Conservation (phyloP, 1,140 invertebrate species). For the Lerema accius region DNA sequence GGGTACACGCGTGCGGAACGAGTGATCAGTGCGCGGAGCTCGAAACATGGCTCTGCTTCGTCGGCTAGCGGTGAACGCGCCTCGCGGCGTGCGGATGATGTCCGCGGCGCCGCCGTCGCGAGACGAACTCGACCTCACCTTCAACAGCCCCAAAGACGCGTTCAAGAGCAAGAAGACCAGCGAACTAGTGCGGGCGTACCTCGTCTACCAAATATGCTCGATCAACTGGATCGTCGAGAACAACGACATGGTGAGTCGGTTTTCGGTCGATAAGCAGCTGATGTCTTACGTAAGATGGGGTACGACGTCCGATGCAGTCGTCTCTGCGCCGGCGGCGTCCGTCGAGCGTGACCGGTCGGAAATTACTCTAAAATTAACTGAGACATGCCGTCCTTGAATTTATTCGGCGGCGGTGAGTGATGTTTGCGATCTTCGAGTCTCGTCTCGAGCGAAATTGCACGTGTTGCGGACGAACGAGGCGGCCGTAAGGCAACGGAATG, state of each 20-base stretch:
- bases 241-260: conserved; percentile 93
- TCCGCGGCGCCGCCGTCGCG: conserved; percentile 67
- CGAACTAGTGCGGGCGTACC: conserved; percentile 95
- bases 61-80: conserved; percentile 65
- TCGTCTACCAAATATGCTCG: conserved; percentile 97
- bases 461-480: conserved; percentile 23
- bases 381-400: conserved; percentile 56
- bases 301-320: conserved; percentile 34
- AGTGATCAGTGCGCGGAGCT: conserved; percentile 61
- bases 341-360: conserved; percentile 42
- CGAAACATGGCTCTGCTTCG: conserved; percentile 72
- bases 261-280: conserved; percentile 45
- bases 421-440: conserved; percentile 22
- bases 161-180: conserved; percentile 97
- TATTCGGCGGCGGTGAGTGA: conserved; percentile 44
- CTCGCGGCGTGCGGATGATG: conserved; percentile 59
- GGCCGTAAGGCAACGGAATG: conserved; percentile 4
- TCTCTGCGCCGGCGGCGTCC: conserved; percentile 39
- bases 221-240: conserved; percentile 95
- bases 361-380: conserved; percentile 57
- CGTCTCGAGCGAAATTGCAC: conserved; percentile 24
- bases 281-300: conserved; percentile 57
- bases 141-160: conserved; percentile 90
- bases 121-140: conserved; percentile 94
- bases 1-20: conserved; percentile 59